Base-by-base conservation (phyloP, 2,113 vertebrate species). In the Colossoma macropomum region DNA sequence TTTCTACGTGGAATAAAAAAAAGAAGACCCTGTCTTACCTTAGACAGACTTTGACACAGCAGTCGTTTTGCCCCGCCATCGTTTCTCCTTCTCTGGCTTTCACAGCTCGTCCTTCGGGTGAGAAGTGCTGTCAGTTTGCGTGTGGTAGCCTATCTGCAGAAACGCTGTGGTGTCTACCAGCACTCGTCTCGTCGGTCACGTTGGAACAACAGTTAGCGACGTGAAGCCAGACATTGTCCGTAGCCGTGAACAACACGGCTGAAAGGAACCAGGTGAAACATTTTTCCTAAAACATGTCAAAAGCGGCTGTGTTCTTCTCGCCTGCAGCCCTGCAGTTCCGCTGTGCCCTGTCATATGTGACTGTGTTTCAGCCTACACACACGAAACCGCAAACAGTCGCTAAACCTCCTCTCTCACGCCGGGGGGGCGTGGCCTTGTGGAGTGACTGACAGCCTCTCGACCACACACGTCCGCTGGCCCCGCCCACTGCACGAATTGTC, bases 11-110 rank as follows among this genome's bases (percentile, higher is more conserved):
- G 13, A 56, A 27, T 28, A 25, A 21, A 10, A 52, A 23, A 34
- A 50, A 66, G 28, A 66, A 27, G 62, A 52, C 62, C 25, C 54
- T 1, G 86, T 62, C 92, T 94, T 92, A 95, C 94, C 94, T 94
- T 84, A 95, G 63, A 16, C 90, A 94, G 81, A 95, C 94, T 93
- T 94, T 94, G 87, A 95, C 94, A 69, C 82, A 93, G 91, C 94
- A 95, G 89, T 95, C 94, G 81, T 89, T 90, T 85, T 85, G 92
- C 56, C 87, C 90, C 86, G 93, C 94, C 94, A 95, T 95, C 74
- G 25, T 89, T 73, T 60, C 77, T 60, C 19, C 48, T 9, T 45
- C 5, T 11, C 28, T 38, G 69, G 38, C 45, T 72, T 79, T 79
- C 56, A 65, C 78, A 17, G 68, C 77, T 77, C 69, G 30, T 85